phyloP scores from a whole-genome alignment of 1,140 invertebrate genomes.

The Anastrepha ludens region DNA sequence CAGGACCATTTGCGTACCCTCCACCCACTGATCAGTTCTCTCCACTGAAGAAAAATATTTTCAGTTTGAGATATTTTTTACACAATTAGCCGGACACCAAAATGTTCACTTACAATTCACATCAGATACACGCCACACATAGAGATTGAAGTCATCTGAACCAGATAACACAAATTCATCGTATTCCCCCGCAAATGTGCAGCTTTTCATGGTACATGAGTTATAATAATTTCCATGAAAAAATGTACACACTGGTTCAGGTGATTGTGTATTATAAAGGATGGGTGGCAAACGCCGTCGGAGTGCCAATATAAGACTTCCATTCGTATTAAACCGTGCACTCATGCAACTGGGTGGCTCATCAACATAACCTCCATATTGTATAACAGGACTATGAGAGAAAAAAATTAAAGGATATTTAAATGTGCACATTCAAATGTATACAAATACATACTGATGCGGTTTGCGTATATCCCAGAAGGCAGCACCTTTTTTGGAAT shows the following conservation, averaged over 20 bases:
- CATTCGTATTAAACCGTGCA: constrained; percentile 89
- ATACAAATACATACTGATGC: constrained; percentile 78
- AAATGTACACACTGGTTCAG: constrained; percentile 86
- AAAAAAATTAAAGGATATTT: background rate
- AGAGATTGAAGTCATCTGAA: constrained; percentile 96
- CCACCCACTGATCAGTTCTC: constrained; percentile 76
- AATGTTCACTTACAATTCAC: constrained; percentile 75
- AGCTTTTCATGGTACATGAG: constrained; percentile 97
- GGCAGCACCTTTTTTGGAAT: constrained; percentile 90
- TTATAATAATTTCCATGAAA: constrained; percentile 95
- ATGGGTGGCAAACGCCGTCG: constrained; percentile 89
- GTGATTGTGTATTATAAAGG: constrained; percentile 82
- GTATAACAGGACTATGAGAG: constrained; percentile 78
- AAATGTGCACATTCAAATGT: constrained; percentile 41
- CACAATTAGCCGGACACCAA: background rate
- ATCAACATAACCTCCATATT: constrained; percentile 81
- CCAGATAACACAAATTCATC: constrained; percentile 93
- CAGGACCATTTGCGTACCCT: constrained; percentile 86
- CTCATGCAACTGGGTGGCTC: constrained; percentile 91
- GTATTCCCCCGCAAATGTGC: constrained; percentile 91
- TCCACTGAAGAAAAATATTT: constrained; percentile 65
- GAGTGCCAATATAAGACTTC: constrained; percentile 87
- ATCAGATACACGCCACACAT: constrained; percentile 90
- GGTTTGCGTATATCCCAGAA: constrained; percentile 92
- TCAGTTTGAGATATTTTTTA: background rate